These are phyloP conservation scores for Brachionus calyciflorus DNA, from an alignment of 1,140 invertebrate genomes.

Conservation along the genomic window DNA sequence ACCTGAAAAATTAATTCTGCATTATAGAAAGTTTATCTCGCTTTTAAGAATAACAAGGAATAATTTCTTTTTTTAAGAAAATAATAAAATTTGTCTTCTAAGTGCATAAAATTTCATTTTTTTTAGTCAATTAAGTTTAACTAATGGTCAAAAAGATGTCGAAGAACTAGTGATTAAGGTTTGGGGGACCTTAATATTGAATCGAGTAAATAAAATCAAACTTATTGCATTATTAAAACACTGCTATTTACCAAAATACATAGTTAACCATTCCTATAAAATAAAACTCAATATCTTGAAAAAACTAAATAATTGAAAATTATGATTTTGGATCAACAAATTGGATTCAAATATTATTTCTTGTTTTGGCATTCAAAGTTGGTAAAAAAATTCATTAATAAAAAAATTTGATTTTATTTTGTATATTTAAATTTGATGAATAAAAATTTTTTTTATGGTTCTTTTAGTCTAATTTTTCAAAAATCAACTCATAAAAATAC, in stretches of 20 bases:
- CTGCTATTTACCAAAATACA: constrained; percentile 89
- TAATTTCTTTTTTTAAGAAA: not conserved
- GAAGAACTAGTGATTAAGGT: constrained; percentile 64
- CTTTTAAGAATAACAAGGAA: constrained; percentile 14
- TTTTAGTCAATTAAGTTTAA: not conserved
- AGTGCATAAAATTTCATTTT: not conserved
- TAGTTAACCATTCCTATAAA: constrained; percentile 85
- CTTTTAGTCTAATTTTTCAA: too few species aligned
- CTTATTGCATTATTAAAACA: constrained; percentile 84
- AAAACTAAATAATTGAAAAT: too few species aligned
- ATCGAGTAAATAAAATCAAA: constrained; percentile 82
- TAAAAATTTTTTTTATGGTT: too few species aligned
- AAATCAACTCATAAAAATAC: too few species aligned
- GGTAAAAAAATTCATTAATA: too few species aligned
- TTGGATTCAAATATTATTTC: too few species aligned
- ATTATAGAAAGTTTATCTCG: constrained; percentile 3
- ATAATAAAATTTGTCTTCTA: constrained; percentile 6
- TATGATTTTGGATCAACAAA: too few species aligned
- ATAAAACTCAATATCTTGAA: constrained; percentile 89
- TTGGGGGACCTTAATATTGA: constrained; percentile 86
- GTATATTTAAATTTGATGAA: too few species aligned
- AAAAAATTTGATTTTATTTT: too few species aligned
- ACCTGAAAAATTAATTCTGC: not conserved
- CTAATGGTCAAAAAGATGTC: constrained; percentile 49
- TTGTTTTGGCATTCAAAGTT: too few species aligned